Percentiles rank a stretch among this genome's conserved stretches.
phyloP scores from a whole-genome alignment of 2,797 vertebrate genomes.

The Alauda arvensis region DNA sequence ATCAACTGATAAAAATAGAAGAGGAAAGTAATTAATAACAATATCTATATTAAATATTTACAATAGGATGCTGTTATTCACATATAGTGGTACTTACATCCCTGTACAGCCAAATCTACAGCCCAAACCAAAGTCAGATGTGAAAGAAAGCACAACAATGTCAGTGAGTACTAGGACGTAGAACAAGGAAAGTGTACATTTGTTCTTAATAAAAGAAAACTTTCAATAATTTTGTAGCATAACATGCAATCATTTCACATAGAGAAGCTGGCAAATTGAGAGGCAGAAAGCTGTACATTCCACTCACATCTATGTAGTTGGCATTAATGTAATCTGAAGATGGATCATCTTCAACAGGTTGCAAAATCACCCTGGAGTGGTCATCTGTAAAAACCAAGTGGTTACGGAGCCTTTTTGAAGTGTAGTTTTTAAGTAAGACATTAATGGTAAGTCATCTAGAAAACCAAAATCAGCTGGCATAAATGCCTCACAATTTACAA shows the following conservation, averaged over 20 bases:
- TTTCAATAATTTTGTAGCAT: slow-evolving; percentile 84
- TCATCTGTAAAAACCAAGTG: slow-evolving; percentile 83
- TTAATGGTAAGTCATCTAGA: not conserved
- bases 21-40: slow-evolving; percentile 69
- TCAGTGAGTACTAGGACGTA: slow-evolving; percentile 96
- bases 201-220: slow-evolving; percentile 81
- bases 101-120: slow-evolving; percentile 99
- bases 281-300: slow-evolving; percentile 67
- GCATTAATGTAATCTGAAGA: slow-evolving; percentile 99
- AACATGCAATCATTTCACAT: slow-evolving; percentile 87
- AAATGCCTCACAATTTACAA: not conserved
- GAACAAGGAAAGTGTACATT: slow-evolving; percentile 85
- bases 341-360: slow-evolving; percentile 96
- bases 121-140: slow-evolving; percentile 97
- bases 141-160: slow-evolving; percentile 98
- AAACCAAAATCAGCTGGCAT: not conserved
- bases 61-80: slow-evolving; percentile 80
- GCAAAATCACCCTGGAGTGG: slow-evolving; percentile 98
- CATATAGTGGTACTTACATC: slow-evolving; percentile 99
- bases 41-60: slow-evolving; percentile 72
- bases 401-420: slow-evolving; percentile 43
- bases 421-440: not conserved
- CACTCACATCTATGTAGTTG: slow-evolving; percentile 99
- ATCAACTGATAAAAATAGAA: slow-evolving; percentile 72
- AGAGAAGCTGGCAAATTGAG: slow-evolving; percentile 70